A percentile compares a stretch with the other conserved stretches of the same genome.
These are phyloP conservation scores for Listrodromus nycthemerus DNA, from an alignment of 2,888 invertebrate genomes.

Conservation along the genomic window DNA sequence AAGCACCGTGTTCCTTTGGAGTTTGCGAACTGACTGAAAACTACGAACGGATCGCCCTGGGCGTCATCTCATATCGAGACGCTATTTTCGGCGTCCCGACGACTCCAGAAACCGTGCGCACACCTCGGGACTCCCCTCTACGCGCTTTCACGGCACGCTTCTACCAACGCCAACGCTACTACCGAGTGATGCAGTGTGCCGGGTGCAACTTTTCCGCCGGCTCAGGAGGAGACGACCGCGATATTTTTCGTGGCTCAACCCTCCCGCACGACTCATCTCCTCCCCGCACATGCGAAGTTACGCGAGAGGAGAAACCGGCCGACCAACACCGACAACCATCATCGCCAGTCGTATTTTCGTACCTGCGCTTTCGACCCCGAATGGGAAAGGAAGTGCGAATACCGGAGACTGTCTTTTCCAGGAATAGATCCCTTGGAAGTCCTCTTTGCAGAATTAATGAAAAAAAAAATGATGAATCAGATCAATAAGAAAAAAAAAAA, in stretches of 20 bases:
- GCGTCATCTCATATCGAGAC: slow-evolving; percentile 83
- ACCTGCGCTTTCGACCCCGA: slow-evolving; percentile 59
- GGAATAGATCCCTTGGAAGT: slow-evolving; percentile 19
- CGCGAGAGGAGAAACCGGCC: not conserved
- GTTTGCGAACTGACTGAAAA: slow-evolving; percentile 85
- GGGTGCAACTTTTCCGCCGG: slow-evolving; percentile 82
- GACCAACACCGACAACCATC: slow-evolving; percentile 14
- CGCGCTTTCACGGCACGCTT: slow-evolving; percentile 51
- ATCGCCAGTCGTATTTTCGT: slow-evolving; percentile 50
- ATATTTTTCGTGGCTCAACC: slow-evolving; percentile 66
- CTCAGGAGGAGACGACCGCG: slow-evolving; percentile 32
- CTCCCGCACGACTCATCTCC: slow-evolving; percentile 51
- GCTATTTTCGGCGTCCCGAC: slow-evolving; percentile 84
- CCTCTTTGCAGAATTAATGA: not conserved
- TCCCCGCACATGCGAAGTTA: slow-evolving; percentile 7
- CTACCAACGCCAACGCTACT: slow-evolving; percentile 45
- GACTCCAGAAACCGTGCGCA: slow-evolving; percentile 82
- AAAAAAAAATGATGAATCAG: not conserved
- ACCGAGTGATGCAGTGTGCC: slow-evolving; percentile 80
- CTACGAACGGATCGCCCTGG: slow-evolving; percentile 83
- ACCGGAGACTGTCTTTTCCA: slow-evolving; percentile 41
- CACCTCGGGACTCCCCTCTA: slow-evolving; percentile 63
- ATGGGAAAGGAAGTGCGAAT: slow-evolving; percentile 52
- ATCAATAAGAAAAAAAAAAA: not conserved
- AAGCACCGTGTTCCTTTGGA: slow-evolving; percentile 79